Conservation (phyloP, 92 coral and sea anemone genomes). For the Umimayanthus kanabou region DNA sequence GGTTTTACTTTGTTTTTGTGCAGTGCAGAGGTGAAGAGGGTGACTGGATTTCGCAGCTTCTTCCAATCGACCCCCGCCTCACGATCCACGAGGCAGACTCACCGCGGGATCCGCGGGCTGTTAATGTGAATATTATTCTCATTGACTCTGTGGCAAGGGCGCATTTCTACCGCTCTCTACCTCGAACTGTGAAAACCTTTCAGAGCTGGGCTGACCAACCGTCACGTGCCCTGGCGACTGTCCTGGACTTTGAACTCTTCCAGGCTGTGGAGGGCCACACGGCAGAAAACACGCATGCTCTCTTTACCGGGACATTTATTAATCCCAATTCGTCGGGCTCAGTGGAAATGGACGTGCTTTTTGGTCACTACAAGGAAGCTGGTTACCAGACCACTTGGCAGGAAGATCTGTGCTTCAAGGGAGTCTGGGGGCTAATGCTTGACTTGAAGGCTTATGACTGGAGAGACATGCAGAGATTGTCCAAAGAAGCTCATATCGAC, state of each 20-base stretch:
- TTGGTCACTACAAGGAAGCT: slow-evolving; percentile 66
- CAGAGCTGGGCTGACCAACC: slow-evolving; percentile 61
- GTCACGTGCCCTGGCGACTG: slow-evolving; percentile 53
- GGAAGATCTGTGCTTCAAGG: slow-evolving; percentile 81
- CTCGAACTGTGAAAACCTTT: slow-evolving; percentile 65
- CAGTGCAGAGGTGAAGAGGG: slow-evolving; percentile 49
- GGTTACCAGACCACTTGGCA: slow-evolving; percentile 80
- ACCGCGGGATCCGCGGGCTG: slow-evolving; percentile 45
- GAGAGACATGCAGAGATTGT: slow-evolving; percentile 48
- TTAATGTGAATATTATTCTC: slow-evolving; percentile 77
- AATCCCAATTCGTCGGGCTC: slow-evolving; percentile 14
- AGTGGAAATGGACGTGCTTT: slow-evolving; percentile 57
- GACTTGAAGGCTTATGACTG: slow-evolving; percentile 53
- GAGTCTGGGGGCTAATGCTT: slow-evolving; percentile 63
- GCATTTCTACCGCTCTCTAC: slow-evolving; percentile 91
- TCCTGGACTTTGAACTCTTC: slow-evolving; percentile 78
- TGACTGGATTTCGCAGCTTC: slow-evolving; percentile 53
- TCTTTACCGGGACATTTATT: not conserved
- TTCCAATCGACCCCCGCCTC: slow-evolving; percentile 64
- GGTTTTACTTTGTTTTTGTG: slow-evolving; percentile 65
- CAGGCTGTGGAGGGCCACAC: slow-evolving; percentile 90
- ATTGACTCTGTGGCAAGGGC: slow-evolving; percentile 86
- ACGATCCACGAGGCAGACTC: slow-evolving; percentile 46
- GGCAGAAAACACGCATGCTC: slow-evolving; percentile 79
- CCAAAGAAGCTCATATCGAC: slow-evolving; percentile 56